A percentile compares a stretch with the other conserved stretches of the same genome.
phyloP scores from a whole-genome alignment of 2,113 vertebrate species.

The Python bivittatus region DNA sequence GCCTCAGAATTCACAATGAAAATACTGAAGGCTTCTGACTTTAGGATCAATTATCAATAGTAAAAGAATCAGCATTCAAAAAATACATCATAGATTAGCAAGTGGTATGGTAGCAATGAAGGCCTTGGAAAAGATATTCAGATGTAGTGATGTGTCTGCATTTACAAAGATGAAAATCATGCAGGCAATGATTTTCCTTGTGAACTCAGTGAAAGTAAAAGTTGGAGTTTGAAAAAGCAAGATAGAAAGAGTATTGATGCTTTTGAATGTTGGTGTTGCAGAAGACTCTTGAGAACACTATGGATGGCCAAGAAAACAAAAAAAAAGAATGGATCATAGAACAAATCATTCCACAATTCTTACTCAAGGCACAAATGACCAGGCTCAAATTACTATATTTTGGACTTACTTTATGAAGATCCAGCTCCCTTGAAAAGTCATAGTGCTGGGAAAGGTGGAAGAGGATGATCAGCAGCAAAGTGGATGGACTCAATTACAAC shows the following conservation, averaged over 20 bases:
- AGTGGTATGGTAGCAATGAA: neutral
- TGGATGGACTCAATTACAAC: neutral
- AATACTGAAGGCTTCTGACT: neutral
- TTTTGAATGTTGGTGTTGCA: neutral
- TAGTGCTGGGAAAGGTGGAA: neutral
- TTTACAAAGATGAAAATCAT: neutral
- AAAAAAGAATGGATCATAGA: neutral
- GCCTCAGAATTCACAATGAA: neutral
- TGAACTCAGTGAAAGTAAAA: neutral
- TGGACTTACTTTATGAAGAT: neutral
- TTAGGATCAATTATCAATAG: neutral
- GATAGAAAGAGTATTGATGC: neutral
- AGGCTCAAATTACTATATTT: neutral
- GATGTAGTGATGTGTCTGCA: neutral
- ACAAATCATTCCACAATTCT: neutral
- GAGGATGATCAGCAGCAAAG: neutral
- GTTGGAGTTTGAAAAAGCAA: neutral
- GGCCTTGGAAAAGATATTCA: neutral
- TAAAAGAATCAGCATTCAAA: neutral
- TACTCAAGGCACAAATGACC: neutral
- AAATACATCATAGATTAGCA: neutral
- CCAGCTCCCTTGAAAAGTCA: neutral
- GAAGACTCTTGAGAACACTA: neutral
- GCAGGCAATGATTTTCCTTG: neutral
- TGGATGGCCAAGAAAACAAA: neutral